A percentile compares a stretch with the other conserved stretches of the same genome.
These are phyloP conservation scores for Trachymyrmex cornetzi DNA, from an alignment of 1,140 invertebrate genomes.

Conservation along the genomic window DNA sequence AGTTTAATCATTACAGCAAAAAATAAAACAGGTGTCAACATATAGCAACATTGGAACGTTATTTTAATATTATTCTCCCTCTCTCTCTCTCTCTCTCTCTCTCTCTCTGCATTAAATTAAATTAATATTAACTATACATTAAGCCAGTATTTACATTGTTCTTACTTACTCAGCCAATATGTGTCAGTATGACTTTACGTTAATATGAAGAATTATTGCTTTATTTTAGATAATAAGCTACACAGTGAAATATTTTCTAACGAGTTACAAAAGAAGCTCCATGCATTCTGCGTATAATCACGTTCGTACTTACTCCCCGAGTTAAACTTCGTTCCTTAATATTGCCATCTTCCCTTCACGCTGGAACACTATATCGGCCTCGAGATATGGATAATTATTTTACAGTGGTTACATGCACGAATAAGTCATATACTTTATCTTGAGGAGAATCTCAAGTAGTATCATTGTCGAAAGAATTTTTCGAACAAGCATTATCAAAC, in stretches of 20 bases:
- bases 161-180: conserved; percentile 27
- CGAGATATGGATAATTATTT: background rate
- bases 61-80: background rate
- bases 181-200: conserved; percentile 30
- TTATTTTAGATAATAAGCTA: conserved; percentile 10
- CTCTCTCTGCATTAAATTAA: background rate
- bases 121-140: conserved; percentile 28
- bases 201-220: conserved; percentile 12
- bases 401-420: background rate
- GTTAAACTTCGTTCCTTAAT: conserved; percentile 33
- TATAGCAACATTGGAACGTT: background rate
- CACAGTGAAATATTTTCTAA: conserved; percentile 14
- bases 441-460: background rate
- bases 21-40: background rate
- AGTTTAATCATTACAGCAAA: conserved; percentile 2
- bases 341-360: background rate
- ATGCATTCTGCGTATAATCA: background rate
- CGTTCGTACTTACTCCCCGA: conserved; percentile 18
- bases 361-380: background rate
- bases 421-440: background rate
- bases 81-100: background rate
- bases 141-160: conserved; percentile 26
- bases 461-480: conserved; percentile 6
- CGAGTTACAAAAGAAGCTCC: background rate
- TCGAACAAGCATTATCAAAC: conserved; percentile 28